phyloP scores from a whole-genome alignment of 2,888 invertebrate species.

The Stenolophus ochropezus region DNA sequence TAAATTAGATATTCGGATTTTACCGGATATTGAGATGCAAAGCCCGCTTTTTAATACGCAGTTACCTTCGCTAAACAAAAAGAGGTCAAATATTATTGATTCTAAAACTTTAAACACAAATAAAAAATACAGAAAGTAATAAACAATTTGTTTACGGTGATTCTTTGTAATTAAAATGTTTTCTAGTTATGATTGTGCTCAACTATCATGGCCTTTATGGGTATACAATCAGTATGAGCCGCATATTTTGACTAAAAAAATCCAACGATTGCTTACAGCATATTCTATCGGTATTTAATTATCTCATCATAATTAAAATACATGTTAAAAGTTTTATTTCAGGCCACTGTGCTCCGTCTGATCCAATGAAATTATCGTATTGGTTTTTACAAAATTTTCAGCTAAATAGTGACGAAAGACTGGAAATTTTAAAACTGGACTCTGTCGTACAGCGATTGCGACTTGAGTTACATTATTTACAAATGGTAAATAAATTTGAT shows the following conservation, averaged over 20 bases:
- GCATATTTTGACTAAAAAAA: slow-evolving; percentile 71
- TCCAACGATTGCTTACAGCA: slow-evolving; percentile 66
- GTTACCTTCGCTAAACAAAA: slow-evolving; percentile 72
- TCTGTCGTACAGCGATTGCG: slow-evolving; percentile 81
- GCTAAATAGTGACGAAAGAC: slow-evolving; percentile 78
- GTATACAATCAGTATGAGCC: slow-evolving; percentile 80
- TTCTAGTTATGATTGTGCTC: slow-evolving; percentile 70
- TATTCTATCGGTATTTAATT: slow-evolving; percentile 42
- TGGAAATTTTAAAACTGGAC: slow-evolving; percentile 80
- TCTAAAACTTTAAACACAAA: slow-evolving; percentile 67
- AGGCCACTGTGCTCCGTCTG: slow-evolving; percentile 77
- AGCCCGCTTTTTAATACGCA: slow-evolving; percentile 75
- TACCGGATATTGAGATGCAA: slow-evolving; percentile 80
- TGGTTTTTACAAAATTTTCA: slow-evolving; percentile 89
- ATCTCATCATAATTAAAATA: not conserved
- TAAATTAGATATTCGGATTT: slow-evolving; percentile 79
- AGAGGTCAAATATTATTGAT: slow-evolving; percentile 69
- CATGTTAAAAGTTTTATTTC: slow-evolving; percentile 51
- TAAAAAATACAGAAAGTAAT: slow-evolving; percentile 70
- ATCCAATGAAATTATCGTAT: slow-evolving; percentile 83
- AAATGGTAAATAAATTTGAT: no score
- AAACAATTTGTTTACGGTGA: slow-evolving; percentile 60
- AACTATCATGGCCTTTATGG: slow-evolving; percentile 81
- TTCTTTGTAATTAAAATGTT: not conserved
- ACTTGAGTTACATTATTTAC: slow-evolving; percentile 75